phyloP scores from a whole-genome alignment of 2,113 vertebrate species.

The Hirundichthys speculiger region DNA sequence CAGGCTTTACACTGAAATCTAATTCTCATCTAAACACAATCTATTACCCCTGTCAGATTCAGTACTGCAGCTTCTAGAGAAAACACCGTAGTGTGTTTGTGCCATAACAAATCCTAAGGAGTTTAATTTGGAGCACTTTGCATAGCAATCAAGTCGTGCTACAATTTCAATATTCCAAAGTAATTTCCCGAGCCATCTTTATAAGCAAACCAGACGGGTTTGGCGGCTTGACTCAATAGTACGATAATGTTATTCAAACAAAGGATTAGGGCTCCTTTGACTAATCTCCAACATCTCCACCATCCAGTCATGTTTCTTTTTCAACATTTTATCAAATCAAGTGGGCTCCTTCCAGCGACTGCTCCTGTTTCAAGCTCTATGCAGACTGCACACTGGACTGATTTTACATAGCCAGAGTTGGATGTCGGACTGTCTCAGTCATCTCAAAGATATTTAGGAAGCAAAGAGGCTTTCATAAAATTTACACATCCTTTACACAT shows the following conservation, averaged over 20 bases:
- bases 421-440: too few species aligned
- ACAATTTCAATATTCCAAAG: conserved; percentile 49
- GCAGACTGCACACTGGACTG: too few species aligned
- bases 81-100: conserved; percentile 33
- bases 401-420: too few species aligned
- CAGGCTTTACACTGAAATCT: conserved; percentile 63
- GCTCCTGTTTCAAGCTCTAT: neutral
- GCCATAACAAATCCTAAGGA: conserved; percentile 32
- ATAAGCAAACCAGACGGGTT: conserved; percentile 38
- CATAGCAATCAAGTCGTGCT: conserved; percentile 12
- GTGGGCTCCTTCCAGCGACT: conserved; percentile 19
- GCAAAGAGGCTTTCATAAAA: conserved; percentile 1
- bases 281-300: conserved; percentile 41
- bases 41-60: conserved; percentile 72
- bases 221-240: conserved; percentile 23
- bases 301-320: conserved; percentile 34
- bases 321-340: conserved; percentile 35
- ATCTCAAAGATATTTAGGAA: conserved; percentile 4
- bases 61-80: conserved; percentile 43
- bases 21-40: conserved; percentile 73
- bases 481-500: too few species aligned
- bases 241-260: conserved; percentile 29
- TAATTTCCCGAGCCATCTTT: conserved; percentile 53
- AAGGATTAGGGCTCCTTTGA: conserved; percentile 47
- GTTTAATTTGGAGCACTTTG: conserved; percentile 52